Conservation (phyloP, 2,888 invertebrate species). For the Cyaniris semiargus region DNA sequence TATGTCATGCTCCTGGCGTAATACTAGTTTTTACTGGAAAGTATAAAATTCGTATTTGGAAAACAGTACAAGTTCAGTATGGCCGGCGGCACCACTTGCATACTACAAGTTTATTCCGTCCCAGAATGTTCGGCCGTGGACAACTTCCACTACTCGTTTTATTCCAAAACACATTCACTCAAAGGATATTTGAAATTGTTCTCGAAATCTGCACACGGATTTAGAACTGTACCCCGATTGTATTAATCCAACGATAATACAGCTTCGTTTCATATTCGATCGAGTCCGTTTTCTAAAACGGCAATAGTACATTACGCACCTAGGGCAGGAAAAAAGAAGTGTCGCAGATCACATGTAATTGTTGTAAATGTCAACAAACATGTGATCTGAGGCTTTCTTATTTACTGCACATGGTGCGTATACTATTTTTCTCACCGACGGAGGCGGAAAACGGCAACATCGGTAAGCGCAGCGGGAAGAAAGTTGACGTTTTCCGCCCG, state of each 20-base stretch:
- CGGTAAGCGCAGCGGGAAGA: too few relatives aligned
- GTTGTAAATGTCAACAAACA: too few relatives aligned
- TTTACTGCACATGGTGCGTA: too few relatives aligned
- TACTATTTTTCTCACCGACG: too few relatives aligned
- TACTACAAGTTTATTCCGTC: constrained; percentile 47
- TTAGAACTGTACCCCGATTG: neutral
- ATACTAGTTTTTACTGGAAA: neutral
- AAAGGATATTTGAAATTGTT: constrained; percentile 53
- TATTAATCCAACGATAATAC: neutral
- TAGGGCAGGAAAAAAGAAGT: too few relatives aligned
- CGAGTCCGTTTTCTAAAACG: neutral
- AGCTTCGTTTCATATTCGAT: neutral
- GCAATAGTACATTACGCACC: too few relatives aligned
- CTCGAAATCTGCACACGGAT: constrained; percentile 37
- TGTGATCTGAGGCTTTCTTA: too few relatives aligned
- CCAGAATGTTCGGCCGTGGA: constrained; percentile 37
- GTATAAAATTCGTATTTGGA: neutral
- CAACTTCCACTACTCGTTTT: constrained; percentile 67
- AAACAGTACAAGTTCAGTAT: constrained; percentile 50
- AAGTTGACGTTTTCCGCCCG: too few relatives aligned
- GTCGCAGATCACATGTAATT: too few relatives aligned
- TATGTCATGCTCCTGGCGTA: too few relatives aligned
- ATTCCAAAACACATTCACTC: constrained; percentile 64
- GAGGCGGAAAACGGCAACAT: too few relatives aligned
- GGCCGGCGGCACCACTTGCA: constrained; percentile 45